Percentiles rank a stretch among this genome's conserved stretches.
Conservation (phyloP, 2,797 vertebrate genomes). For the Morus bassanus region DNA sequence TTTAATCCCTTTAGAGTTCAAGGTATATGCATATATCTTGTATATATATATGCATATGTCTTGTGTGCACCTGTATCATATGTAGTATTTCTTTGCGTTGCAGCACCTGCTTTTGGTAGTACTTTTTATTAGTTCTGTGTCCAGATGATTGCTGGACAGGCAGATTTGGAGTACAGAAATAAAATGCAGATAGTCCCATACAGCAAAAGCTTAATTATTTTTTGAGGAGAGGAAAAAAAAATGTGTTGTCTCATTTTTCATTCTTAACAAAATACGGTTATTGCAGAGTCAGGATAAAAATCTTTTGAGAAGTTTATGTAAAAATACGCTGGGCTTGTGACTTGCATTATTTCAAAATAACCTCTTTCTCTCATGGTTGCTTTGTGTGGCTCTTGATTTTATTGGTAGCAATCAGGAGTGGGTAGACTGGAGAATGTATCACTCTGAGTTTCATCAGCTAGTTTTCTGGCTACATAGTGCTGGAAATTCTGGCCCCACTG, state of each 20-base stretch:
- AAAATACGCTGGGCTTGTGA: background rate
- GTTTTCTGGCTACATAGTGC: background rate
- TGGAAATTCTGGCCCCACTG: background rate
- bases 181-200: background rate
- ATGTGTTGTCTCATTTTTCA: background rate
- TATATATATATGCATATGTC: no score
- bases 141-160: background rate
- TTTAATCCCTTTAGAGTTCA: background rate
- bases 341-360: background rate
- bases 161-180: background rate
- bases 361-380: background rate
- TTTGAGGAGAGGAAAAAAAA: background rate
- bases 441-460: background rate
- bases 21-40: background rate
- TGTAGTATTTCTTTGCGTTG: background rate
- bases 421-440: background rate
- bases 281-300: background rate
- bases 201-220: background rate
- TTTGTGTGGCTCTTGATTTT: background rate
- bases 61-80: background rate
- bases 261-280: background rate
- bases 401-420: background rate
- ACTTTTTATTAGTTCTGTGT: background rate
- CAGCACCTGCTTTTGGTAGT: background rate
- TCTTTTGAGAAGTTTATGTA: background rate